Conservation (phyloP, 2,113 vertebrate species). For the Poeciliopsis occidentalis region DNA sequence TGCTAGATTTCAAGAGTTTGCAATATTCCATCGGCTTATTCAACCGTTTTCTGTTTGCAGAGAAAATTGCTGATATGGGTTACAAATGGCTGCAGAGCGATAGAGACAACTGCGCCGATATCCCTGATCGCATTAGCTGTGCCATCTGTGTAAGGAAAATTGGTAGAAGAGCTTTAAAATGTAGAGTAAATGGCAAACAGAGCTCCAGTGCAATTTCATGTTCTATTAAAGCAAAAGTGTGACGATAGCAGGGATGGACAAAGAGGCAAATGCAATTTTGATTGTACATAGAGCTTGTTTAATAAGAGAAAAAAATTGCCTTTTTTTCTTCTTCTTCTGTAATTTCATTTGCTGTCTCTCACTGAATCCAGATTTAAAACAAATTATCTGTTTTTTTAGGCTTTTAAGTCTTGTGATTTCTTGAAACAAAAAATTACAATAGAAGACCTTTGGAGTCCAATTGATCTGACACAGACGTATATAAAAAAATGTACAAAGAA, state of each 20-base stretch:
- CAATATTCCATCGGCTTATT: conserved; percentile 47
- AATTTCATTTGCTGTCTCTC: not conserved
- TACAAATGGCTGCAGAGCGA: conserved; percentile 55
- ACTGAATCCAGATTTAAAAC: not conserved
- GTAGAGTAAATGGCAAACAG: conserved; percentile 58
- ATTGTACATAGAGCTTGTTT: conserved; percentile 12
- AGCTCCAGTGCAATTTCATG: conserved; percentile 7
- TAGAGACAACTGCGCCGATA: conserved; percentile 52
- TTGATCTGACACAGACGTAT: no score
- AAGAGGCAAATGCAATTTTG: conserved; percentile 14
- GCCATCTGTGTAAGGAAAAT: conserved; percentile 65
- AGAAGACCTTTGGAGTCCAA: not conserved
- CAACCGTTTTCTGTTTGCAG: conserved; percentile 56
- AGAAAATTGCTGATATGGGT: conserved; percentile 61
- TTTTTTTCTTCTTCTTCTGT: not conserved
- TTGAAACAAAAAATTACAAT: not conserved
- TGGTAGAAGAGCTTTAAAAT: conserved; percentile 56
- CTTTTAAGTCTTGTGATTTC: not conserved
- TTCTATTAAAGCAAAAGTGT: conserved; percentile 27
- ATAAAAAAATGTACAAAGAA: no score
- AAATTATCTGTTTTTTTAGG: not conserved
- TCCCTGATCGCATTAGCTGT: conserved; percentile 54
- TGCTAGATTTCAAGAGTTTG: conserved; percentile 56
- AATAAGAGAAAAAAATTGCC: conserved; percentile 10
- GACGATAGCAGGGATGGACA: conserved; percentile 35